Evolutionary conservation across 2,797 vertebrate genomes (phyloP), one percentile per base, ranked within the genome.

Genomic region (Artibeus jamaicensis): DNA sequence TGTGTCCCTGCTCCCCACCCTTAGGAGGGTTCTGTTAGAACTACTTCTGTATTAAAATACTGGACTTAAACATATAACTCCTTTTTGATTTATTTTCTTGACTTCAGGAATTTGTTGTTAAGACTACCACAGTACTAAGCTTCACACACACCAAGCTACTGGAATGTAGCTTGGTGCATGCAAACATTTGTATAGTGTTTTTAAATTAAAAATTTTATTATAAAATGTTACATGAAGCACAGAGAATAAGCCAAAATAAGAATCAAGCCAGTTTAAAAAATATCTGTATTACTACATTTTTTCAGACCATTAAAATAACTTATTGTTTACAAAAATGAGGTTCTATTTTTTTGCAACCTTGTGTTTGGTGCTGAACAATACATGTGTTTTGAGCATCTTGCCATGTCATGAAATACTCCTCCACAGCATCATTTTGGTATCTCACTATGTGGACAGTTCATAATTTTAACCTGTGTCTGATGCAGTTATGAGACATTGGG

Each of bases 231-330:
- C 1, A 6, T 3, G 12, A 81, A 59, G 32, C 15, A 3, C 44
- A 74, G 62, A 39, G 92, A 82, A 88, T 55, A 95, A 70, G 34
- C 55, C 94, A 74, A 94, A 93, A 85, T 26, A 83, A 92, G 65
- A 85, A 26, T 68, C 68, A 65, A 70, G 18, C 11, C 55, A 34
- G 18, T 91, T 91, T 88, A 68, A 71, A 53, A 37, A 53, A 57
- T 53, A 59, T 19, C 21, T 46, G 7, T 90, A 53, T 34, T 90
- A 9, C 37, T 82, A 44, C 39, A n/a, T 67, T 78, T 55, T 88
- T 74, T 5, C 2, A 81, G 71, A 55, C 9, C 6, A 26, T 44
- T n/a, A 59, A 70, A 34, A 21, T 14, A 46, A 19, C 5, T 48
- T 67, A 68, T 50, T 73, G 37, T 79, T 29, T 6, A 42, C 14